Base-by-base conservation (phyloP, 2,797 vertebrate species). In the Aselliscus stoliczkanus region DNA sequence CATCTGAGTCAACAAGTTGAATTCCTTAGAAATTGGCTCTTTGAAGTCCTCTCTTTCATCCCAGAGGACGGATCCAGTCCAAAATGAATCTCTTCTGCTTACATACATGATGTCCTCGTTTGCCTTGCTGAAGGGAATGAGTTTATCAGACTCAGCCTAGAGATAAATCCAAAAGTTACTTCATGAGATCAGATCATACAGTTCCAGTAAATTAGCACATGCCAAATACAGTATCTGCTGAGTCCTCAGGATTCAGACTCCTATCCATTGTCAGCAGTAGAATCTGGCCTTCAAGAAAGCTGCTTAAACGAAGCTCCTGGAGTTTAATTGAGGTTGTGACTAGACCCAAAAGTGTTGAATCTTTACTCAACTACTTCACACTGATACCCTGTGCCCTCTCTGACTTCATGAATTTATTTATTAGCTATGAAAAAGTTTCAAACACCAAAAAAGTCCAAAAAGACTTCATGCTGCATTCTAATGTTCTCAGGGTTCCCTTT, bases 111-210 rank as follows among this genome's bases (percentile, higher is more conserved):
- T n/a, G 87, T 90, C 92, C 97, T 97, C 69, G 0, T 88, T 97
- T 93, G 76, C 31, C 67, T 97, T 84, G 44, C 73, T 95, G 93
- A 96, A 67, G 89, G 96, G 94, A 97, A 96, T 62, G 79, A 58
- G 5, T 88, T 97, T 91, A 58, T 62, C 94, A 96, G 50, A 82
- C 52, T 54, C 67, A 96, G 42, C 27, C 92, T 37, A 27, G 94
- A 96, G 97, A 97, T 96, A 98, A 98, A 97, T 56, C 50, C 95
- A 88, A 97, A 97, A 97, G 8, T 47, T 39, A 65, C 52, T 89
- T 96, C 90, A 75, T 97, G 97, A 92, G 44, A 75, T 93, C 67
- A 76, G 88, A 97, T 89, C 80, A 79, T 0, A 1, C 23, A 69
- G 87, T 58, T 97, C 13, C 67, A 93, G 90, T 84, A 98, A 98